Conservation (phyloP, 1,140 invertebrate species). For the Drosophila mauritiana region DNA sequence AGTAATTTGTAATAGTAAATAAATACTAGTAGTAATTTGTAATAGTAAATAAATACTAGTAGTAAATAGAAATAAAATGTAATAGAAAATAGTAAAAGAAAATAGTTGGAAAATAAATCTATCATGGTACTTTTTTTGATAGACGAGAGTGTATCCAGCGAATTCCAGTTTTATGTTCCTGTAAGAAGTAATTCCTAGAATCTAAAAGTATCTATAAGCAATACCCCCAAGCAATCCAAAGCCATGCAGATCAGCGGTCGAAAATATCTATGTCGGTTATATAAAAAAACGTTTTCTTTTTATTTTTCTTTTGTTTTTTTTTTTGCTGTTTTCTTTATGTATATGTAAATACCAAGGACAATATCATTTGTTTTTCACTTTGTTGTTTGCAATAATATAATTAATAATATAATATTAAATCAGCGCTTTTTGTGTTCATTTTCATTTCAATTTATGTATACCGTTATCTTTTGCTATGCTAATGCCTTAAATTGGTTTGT, state of each 20-base stretch:
- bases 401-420: constrained; percentile 81
- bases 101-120: too few species aligned
- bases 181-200: not conserved
- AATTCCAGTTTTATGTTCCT: too few species aligned
- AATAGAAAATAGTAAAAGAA: too few species aligned
- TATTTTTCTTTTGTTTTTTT: constrained; percentile 56
- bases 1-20: too few species aligned
- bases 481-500: constrained; percentile 71
- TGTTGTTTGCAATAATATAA: constrained; percentile 79
- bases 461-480: constrained; percentile 76
- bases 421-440: constrained; percentile 69
- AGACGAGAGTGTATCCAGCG: too few species aligned
- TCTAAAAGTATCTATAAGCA: not conserved
- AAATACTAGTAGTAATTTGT: too few species aligned
- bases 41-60: too few species aligned
- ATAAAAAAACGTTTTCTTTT: constrained; percentile 81
- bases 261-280: constrained; percentile 39
- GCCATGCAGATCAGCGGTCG: constrained; percentile 1
- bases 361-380: constrained; percentile 79
- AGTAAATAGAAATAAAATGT: too few species aligned
- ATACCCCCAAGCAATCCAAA: constrained; percentile 1
- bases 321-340: constrained; percentile 66
- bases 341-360: constrained; percentile 84
- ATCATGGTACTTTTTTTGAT: too few species aligned
- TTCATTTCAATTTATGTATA: constrained; percentile 52